Conservation (phyloP, 53 echinoderm and acorn worm genomes). For the Arbacia lixula region DNA sequence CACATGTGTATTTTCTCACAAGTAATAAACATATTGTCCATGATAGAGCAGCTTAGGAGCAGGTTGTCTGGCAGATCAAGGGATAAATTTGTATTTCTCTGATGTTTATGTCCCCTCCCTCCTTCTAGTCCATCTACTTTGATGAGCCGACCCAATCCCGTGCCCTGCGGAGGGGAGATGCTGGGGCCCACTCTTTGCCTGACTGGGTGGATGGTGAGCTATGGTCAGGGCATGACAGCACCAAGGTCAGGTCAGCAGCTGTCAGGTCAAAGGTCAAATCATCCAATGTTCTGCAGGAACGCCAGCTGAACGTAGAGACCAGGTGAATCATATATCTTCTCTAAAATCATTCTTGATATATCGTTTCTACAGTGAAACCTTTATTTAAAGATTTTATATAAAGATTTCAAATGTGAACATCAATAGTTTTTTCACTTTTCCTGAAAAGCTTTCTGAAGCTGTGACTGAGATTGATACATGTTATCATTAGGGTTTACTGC, state of each 20-base stretch:
- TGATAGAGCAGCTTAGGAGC: no score
- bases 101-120: neutral
- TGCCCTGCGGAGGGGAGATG: conserved; percentile 49
- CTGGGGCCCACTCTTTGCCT: conserved; percentile 60
- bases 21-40: no score
- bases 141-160: conserved; percentile 82
- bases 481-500: no score
- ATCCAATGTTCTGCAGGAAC: conserved; percentile 28
- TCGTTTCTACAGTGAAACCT: no score
- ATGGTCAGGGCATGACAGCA: conserved; percentile 4
- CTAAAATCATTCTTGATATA: neutral
- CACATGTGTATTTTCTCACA: no score
- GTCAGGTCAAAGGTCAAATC: conserved; percentile 47
- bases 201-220: conserved; percentile 88
- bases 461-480: no score
- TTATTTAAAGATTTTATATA: no score
- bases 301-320: conserved; percentile 7
- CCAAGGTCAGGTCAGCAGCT: conserved; percentile 8
- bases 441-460: no score
- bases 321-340: no score
- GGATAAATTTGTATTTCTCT: neutral
- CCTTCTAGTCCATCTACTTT: conserved; percentile 82
- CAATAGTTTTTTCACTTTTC: no score
- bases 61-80: no score
- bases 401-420: no score